These are phyloP conservation scores for Cheilosia scutellata DNA, from an alignment of 2,888 invertebrate species.

Conservation along the genomic window DNA sequence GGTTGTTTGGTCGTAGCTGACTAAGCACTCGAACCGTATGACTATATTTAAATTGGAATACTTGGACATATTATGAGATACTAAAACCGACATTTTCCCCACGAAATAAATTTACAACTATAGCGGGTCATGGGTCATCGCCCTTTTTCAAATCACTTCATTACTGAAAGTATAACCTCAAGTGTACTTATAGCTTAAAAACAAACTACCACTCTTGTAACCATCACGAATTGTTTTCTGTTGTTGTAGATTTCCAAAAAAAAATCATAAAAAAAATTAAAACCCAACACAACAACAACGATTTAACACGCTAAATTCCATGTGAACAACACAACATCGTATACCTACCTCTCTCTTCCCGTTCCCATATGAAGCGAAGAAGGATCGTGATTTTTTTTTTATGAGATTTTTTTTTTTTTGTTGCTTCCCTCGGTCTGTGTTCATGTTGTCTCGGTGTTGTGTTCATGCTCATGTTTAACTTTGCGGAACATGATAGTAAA, in stretches of 20 bases:
- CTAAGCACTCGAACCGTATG: too few relatives aligned
- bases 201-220: background rate
- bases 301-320: constrained; percentile 33
- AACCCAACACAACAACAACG: constrained; percentile 8
- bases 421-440: constrained; percentile 13
- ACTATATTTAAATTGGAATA: too few relatives aligned
- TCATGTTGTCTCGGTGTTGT: constrained; percentile 53
- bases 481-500: constrained; percentile 73
- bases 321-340: constrained; percentile 50
- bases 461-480: constrained; percentile 70
- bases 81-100: too few relatives aligned
- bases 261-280: background rate
- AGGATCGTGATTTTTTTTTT: constrained; percentile 65
- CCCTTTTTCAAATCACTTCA: background rate
- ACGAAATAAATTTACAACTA: too few relatives aligned
- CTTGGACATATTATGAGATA: too few relatives aligned
- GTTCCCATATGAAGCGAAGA: constrained; percentile 24
- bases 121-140: background rate
- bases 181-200: background rate
- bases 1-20: too few relatives aligned
- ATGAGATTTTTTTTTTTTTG: constrained; percentile 23
- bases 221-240: background rate
- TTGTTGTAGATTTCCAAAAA: background rate
- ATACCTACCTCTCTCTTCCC: constrained; percentile 16
- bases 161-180: background rate